phyloP scores from a whole-genome alignment of 2,888 invertebrate species.

The Cybosia mesomella region DNA sequence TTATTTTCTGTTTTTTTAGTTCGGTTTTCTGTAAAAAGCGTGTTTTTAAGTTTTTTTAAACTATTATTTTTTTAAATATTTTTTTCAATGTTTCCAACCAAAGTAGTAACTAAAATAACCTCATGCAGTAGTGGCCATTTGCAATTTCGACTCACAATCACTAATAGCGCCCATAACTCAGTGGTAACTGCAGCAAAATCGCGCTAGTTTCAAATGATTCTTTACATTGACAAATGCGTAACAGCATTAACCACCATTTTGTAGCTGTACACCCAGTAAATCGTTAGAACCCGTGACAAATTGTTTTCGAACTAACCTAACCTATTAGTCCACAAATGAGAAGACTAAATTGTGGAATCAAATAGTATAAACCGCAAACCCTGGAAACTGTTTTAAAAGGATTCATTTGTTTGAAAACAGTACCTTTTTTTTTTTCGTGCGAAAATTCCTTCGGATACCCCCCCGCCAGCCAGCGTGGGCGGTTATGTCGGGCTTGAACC shows the following conservation, averaged over 20 bases:
- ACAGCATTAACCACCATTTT: conserved; percentile 26
- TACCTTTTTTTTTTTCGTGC: too few relatives aligned
- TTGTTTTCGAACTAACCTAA: conserved; percentile 41
- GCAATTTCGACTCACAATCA: conserved; percentile 35
- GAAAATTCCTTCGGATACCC: too few relatives aligned
- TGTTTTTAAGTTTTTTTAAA: too few relatives aligned
- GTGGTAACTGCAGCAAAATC: conserved; percentile 6
- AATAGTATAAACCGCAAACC: conserved; percentile 16
- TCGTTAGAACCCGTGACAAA: conserved; percentile 36
- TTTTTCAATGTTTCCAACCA: not conserved
- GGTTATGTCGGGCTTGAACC: too few relatives aligned
- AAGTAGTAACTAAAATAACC: not conserved
- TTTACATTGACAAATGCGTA: conserved; percentile 37
- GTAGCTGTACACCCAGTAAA: conserved; percentile 20
- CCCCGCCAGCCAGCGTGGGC: too few relatives aligned
- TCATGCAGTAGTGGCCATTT: conserved; percentile 21
- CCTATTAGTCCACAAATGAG: conserved; percentile 20
- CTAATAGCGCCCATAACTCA: conserved; percentile 14
- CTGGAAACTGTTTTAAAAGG: conserved; percentile 4
- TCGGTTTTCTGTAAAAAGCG: too few relatives aligned
- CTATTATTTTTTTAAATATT: not conserved
- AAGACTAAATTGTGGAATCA: conserved; percentile 13
- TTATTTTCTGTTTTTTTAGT: too few relatives aligned
- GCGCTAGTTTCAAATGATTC: conserved; percentile 25
- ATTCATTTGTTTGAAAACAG: not conserved